Base-by-base conservation (phyloP, 1,140 invertebrate genomes). In the Zaprionus ornatus region DNA sequence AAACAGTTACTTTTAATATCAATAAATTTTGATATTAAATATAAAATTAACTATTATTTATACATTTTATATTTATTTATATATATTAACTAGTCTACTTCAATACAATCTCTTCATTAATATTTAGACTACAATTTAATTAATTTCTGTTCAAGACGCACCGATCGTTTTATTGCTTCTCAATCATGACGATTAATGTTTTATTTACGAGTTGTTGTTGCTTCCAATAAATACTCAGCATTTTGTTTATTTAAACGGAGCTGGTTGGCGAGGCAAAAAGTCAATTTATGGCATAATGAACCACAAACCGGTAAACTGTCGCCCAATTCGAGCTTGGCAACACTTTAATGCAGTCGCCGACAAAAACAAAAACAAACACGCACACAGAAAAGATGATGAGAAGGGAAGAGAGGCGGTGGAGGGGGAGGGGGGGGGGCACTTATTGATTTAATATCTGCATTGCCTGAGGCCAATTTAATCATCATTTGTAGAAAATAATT, bases 401-500 rank as follows among this genome's bases (percentile, higher is more conserved):
- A 57, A 42, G 61, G 55, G 27, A 40, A 50, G 9, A 7, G 10
- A 9, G 45, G n/a, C n/a, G n/a, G n/a, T n/a, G n/a, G n/a, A n/a
- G 15, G n/a, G 32, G 2, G 25, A 21, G 17, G 25, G 25, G 35
- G 50, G 3, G 54, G 42, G 59, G 67, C 73, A 88, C 87, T 82
- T 86, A 86, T 86, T 86, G 83, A 86, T 88, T 86, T 86, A 86
- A 86, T 86, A 86, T 86, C 84, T 80, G 84, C 56, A 45, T 32
- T 84, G 82, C 83, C 83, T 71, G 80, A 67, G 84, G 83, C 84
- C 80, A 86, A 86, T 86, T 86, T 86, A 86, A 86, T 86, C 83
- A 86, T 88, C 83, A 86, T 86, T 86, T 88, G 83, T 88, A 86
- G 83, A 75, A 86, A 86, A 86, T 86, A 86, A 86, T 86, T 86